Evolutionary conservation across 2,113 vertebrate genomes (phyloP).

Genomic region (Empidonax traillii): DNA sequence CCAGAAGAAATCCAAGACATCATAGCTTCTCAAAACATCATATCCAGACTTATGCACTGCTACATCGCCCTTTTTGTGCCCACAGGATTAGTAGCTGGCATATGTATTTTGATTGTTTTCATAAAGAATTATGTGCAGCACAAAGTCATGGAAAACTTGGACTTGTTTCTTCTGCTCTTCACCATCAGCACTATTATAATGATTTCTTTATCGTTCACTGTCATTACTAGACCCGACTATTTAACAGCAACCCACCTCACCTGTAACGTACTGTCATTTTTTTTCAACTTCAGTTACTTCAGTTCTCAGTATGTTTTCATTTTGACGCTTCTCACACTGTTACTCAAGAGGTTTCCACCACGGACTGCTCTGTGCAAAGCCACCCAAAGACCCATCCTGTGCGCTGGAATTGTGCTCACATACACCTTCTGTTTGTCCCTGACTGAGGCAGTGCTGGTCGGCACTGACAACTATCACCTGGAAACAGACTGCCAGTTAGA

Average conservation of each 20-base stretch:
- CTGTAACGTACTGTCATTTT: conserved; percentile 75
- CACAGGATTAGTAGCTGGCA: conserved; percentile 66
- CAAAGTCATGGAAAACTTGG: conserved; percentile 47
- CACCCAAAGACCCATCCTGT: background rate
- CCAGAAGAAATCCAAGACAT: background rate
- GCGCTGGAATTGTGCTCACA: conserved; percentile 23
- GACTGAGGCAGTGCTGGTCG: conserved; percentile 58
- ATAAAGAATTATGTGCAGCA: conserved; percentile 61
- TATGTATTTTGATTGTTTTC: conserved; percentile 71
- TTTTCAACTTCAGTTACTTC: conserved; percentile 76
- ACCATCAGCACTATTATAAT: conserved; percentile 72
- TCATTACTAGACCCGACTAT: conserved; percentile 69
- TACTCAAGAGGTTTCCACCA: conserved; percentile 28
- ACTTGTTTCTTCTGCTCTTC: conserved; percentile 70
- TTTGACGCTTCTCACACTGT: conserved; percentile 50
- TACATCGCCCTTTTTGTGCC: conserved; percentile 70
- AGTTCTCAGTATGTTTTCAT: conserved; percentile 66
- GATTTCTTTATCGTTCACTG: conserved; percentile 77
- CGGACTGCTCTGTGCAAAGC: background rate
- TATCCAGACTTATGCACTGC: conserved; percentile 71
- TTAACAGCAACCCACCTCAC: conserved; percentile 55
- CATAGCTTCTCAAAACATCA: conserved; percentile 69
- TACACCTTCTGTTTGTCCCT: conserved; percentile 65
- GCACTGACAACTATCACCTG: background rate
- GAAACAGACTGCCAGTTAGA: conserved; percentile 71